phyloP scores from a whole-genome alignment of 2,888 invertebrate species.

The Conchocele bisecta region DNA sequence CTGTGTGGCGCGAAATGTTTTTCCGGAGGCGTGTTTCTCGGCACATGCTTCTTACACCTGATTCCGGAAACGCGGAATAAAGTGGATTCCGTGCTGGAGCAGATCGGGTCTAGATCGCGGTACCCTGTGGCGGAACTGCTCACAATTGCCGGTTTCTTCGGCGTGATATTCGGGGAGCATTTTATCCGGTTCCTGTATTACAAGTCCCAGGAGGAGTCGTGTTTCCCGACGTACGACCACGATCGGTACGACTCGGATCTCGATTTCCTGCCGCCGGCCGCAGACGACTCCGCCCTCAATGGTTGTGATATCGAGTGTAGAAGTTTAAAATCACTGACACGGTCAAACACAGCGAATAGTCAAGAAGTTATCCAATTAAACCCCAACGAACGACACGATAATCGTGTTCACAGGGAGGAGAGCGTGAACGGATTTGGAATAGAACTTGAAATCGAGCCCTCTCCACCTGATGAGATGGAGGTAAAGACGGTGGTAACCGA shows the following conservation, averaged over 20 bases:
- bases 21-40: constrained; percentile 74
- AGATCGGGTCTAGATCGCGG: constrained; percentile 70
- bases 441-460: constrained; percentile 62
- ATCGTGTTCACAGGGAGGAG: constrained; percentile 29
- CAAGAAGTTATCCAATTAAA: constrained; percentile 35
- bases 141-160: constrained; percentile 77
- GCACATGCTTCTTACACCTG: constrained; percentile 74
- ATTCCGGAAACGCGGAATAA: constrained; percentile 75
- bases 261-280: constrained; percentile 50
- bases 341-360: neutral
- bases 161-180: constrained; percentile 75
- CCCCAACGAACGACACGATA: constrained; percentile 11
- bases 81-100: constrained; percentile 68
- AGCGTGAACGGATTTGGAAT: constrained; percentile 13
- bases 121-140: constrained; percentile 75
- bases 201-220: constrained; percentile 61
- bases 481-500: constrained; percentile 74
- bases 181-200: constrained; percentile 72
- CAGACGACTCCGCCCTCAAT: constrained; percentile 42
- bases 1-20: constrained; percentile 74
- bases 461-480: constrained; percentile 67
- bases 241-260: constrained; percentile 54
- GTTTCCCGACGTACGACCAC: constrained; percentile 28
- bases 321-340: constrained; percentile 50
- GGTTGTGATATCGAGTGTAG: constrained; percentile 56